Percentiles rank a stretch among this genome's conserved stretches.
Conservation (phyloP, 2,113 vertebrate genomes). For the Smithornis capensis region DNA sequence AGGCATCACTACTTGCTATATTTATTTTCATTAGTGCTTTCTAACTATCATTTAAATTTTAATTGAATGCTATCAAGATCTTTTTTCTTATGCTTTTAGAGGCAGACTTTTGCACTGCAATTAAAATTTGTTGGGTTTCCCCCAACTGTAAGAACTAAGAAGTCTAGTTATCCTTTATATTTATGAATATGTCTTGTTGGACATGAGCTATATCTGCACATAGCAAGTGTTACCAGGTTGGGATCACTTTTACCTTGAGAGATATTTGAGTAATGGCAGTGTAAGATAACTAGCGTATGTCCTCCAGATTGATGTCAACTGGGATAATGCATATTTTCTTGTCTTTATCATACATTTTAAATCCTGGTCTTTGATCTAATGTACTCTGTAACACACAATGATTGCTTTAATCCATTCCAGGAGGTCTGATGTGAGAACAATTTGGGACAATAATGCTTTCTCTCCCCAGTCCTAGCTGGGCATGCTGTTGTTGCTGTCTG, state of each 20-base stretch:
- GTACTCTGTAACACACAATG: not conserved
- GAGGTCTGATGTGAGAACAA: not conserved
- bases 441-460: not conserved
- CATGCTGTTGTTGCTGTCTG: not conserved
- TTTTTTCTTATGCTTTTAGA: not conserved
- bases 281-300: not conserved
- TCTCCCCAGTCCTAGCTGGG: not conserved
- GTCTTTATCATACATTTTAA: constrained; percentile 16
- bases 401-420: constrained; percentile 9
- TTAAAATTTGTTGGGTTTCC: not conserved
- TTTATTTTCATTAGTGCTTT: not conserved
- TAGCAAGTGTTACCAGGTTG: not conserved
- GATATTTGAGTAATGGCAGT: not conserved
- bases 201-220: not conserved
- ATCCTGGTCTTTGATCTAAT: not conserved
- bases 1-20: not conserved
- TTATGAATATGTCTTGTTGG: not conserved
- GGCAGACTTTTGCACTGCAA: not conserved
- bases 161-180: not conserved
- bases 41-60: not conserved
- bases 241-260: not conserved
- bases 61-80: not conserved
- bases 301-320: not conserved
- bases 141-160: not conserved
- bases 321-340: constrained; percentile 3